Percentiles rank a stretch among this genome's conserved stretches.
phyloP scores from a whole-genome alignment of 1,140 invertebrate species.

The Vanessa atalanta region DNA sequence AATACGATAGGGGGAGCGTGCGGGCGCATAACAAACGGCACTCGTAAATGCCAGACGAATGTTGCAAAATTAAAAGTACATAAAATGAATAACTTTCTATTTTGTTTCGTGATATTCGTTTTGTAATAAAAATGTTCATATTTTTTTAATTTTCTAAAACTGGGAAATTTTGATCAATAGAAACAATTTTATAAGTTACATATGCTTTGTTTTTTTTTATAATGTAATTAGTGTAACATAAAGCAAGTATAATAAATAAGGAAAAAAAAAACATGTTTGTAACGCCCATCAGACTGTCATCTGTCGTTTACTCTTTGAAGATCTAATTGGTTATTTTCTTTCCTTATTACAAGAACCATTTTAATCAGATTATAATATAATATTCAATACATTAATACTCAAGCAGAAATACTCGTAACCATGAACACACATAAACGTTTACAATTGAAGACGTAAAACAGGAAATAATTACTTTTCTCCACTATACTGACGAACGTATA shows the following conservation, averaged over 20 bases:
- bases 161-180: too few species aligned
- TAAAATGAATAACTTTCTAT: slow-evolving; percentile 14
- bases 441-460: slow-evolving; percentile 9
- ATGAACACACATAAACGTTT: background rate
- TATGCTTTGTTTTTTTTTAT: too few species aligned
- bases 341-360: background rate
- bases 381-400: background rate
- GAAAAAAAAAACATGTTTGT: too few species aligned
- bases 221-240: too few species aligned
- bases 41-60: slow-evolving; percentile 3
- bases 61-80: slow-evolving; percentile 23
- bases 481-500: slow-evolving; percentile 21
- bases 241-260: too few species aligned
- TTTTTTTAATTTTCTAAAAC: too few species aligned
- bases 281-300: too few species aligned
- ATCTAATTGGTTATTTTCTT: too few species aligned
- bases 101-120: slow-evolving; percentile 1
- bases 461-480: slow-evolving; percentile 31
- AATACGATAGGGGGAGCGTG: slow-evolving; percentile 22
- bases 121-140: too few species aligned
- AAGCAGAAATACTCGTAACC: background rate
- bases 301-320: too few species aligned
- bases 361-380: background rate
- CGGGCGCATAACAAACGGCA: slow-evolving; percentile 12
- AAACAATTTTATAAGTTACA: too few species aligned